A percentile compares a stretch with the other conserved stretches of the same genome.
phyloP scores from a whole-genome alignment of 1,140 invertebrate genomes.

The Drosophila yakuba region DNA sequence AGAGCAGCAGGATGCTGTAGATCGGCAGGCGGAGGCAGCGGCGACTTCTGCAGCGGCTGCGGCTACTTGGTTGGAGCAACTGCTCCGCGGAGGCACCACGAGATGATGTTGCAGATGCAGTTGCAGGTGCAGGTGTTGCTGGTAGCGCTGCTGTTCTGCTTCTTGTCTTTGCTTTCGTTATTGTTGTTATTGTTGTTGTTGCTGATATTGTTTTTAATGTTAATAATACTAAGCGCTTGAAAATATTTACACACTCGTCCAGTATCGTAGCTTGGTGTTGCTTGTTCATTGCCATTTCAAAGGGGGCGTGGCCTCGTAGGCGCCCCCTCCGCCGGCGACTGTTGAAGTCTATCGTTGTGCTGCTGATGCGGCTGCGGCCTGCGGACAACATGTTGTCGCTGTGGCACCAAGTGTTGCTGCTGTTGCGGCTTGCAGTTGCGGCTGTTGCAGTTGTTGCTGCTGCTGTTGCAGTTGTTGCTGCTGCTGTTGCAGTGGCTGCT shows the following conservation, averaged over 20 bases:
- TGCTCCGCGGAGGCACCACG: conserved; percentile 31
- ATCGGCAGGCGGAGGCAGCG: conserved; percentile 48
- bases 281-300: conserved; percentile 20
- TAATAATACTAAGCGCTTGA: conserved; percentile 82
- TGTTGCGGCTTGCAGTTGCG: conserved; percentile 33
- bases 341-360: conserved; percentile 84
- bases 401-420: conserved; percentile 38
- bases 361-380: conserved; percentile 39
- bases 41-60: conserved; percentile 38
- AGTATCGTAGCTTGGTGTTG: conserved; percentile 73
- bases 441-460: conserved; percentile 25
- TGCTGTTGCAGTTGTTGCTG: conserved; percentile 19
- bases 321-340: conserved; percentile 80
- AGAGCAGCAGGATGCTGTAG: conserved; percentile 57
- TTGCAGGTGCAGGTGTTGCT: conserved; percentile 24
- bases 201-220: conserved; percentile 67
- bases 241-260: conserved; percentile 81
- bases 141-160: conserved; percentile 21
- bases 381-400: conserved; percentile 56
- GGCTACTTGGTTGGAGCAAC: conserved; percentile 2
- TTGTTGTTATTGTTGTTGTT: conserved; percentile 44
- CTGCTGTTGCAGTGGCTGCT: conserved; percentile 21
- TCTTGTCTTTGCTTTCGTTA: conserved; percentile 50
- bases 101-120: conserved; percentile 31
- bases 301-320: conserved; percentile 57